Conservation (phyloP, 2,113 vertebrate genomes). For the Toxotes chatareus region DNA sequence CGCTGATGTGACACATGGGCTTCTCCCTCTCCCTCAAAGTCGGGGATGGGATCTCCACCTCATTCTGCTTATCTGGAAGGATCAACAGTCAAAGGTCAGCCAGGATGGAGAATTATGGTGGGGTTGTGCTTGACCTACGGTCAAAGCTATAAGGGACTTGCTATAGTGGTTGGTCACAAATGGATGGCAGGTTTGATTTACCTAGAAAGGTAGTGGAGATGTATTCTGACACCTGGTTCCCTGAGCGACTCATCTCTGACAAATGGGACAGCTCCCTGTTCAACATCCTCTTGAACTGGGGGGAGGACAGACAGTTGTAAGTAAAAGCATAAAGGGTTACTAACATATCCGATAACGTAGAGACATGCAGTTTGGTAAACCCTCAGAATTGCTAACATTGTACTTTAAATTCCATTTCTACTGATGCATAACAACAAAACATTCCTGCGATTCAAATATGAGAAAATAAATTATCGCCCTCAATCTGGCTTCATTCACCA, state of each 20-base stretch:
- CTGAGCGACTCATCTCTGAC: conserved; percentile 96
- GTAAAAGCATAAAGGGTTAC: background rate
- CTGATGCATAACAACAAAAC: conserved; percentile 30
- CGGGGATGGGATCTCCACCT: conserved; percentile 92
- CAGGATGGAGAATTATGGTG: background rate
- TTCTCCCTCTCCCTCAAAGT: conserved; percentile 89
- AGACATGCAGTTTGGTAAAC: background rate
- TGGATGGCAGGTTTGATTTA: conserved; percentile 72
- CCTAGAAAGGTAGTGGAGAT: conserved; percentile 95
- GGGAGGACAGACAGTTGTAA: conserved; percentile 40
- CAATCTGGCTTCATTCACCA: conserved; percentile 50
- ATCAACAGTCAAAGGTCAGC: conserved; percentile 35
- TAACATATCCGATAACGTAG: conserved; percentile 7
- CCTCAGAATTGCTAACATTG: conserved; percentile 22
- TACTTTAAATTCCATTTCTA: conserved; percentile 25
- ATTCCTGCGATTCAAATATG: conserved; percentile 50
- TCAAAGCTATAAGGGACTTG: background rate
- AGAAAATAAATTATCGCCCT: conserved; percentile 60
- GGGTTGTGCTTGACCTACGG: conserved; percentile 6
- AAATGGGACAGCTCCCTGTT: conserved; percentile 95
- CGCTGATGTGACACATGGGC: conserved; percentile 94
- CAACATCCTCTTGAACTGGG: conserved; percentile 93
- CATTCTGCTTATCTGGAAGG: conserved; percentile 91
- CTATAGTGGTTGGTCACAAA: background rate
- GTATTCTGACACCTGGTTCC: conserved; percentile 97